Evolutionary conservation across 1,140 invertebrate genomes (phyloP), one percentile per base, ranked within the genome.

Genomic region (Drosophila yakuba): DNA sequence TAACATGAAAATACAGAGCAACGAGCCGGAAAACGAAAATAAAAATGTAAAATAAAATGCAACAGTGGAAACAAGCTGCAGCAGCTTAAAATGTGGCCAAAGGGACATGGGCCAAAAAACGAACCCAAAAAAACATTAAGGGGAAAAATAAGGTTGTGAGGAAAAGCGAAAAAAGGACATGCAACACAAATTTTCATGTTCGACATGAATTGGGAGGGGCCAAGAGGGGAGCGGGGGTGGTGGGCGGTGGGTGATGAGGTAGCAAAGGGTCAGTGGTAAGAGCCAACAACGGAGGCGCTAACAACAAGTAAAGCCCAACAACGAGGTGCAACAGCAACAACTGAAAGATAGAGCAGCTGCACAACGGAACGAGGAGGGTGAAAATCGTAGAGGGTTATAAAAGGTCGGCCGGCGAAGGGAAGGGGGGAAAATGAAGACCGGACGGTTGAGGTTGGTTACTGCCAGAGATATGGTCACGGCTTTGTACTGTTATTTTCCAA

Each of bases 401-500:
- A 14, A 4, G 4, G 38, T 3, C 38, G 38, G 3, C 0, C 52
- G 36, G 7, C 15, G 25, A 38, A 39, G 45, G 11, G 1, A 50
- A n/a, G 23, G 23, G 11, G 20, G 20, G 28, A 4, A 25, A 36
- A 23, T 44, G 32, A 41, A 25, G 44, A 36, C 36, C 54, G 68
- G 14, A 35, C n/a, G 38, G n/a, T 71, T 48, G 68, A 72, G 68
- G 66, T 72, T 50, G 66, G 44, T 48, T 71, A 41, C 62, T 58
- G 63, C 57, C 68, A 74, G 62, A 75, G 69, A 78, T 78, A 79
- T 82, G 62, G 68, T 66, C 79, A 78, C 77, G 64, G 64, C 84
- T 84, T 84, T 84, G 68, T 89, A 63, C 62, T 66, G 85, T 81
- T 89, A 90, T 91, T 91, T 91, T 91, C 88, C 88, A 84, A 88